Percentiles rank a stretch among this genome's conserved stretches.
Evolutionary conservation across 2,797 vertebrate genomes (phyloP).

Genomic region (Kryptolebias ocellatus): DNA sequence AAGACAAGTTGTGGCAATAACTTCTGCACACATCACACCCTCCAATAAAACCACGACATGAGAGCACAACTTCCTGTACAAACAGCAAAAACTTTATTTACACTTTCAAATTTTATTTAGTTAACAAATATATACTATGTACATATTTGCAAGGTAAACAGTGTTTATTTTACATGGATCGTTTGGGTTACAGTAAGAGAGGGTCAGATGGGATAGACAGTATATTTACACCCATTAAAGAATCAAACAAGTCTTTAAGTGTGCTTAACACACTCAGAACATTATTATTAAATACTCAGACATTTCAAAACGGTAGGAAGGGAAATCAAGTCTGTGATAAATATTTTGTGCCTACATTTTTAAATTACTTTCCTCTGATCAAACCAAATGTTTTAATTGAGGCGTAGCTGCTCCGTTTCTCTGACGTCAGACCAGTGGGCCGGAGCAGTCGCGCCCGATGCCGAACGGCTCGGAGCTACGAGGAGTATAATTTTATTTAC

Average conservation of each 20-base stretch:
- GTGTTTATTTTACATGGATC: constrained; percentile 88
- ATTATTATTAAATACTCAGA: constrained; percentile 82
- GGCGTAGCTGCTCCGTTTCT: constrained; percentile 15
- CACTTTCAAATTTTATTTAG: constrained; percentile 92
- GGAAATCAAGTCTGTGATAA: constrained; percentile 50
- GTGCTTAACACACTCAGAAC: constrained; percentile 64
- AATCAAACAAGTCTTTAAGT: constrained; percentile 69
- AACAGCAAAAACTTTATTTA: constrained; percentile 96
- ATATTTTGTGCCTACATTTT: constrained; percentile 59
- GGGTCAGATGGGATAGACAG: constrained; percentile 58
- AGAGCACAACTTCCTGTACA: constrained; percentile 63
- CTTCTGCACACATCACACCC: not conserved
- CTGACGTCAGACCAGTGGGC: constrained; percentile 7
- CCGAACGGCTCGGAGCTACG: constrained; percentile 38
- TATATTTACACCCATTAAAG: constrained; percentile 78
- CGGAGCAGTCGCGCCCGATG: constrained; percentile 5
- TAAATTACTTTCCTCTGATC: constrained; percentile 17
- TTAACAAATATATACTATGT: constrained; percentile 92
- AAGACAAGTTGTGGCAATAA: not conserved
- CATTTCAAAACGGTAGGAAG: constrained; percentile 51
- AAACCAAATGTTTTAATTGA: constrained; percentile 16
- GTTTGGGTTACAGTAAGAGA: constrained; percentile 75
- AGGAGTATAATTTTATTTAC: constrained; percentile 26
- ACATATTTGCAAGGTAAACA: constrained; percentile 87
- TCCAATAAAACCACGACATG: not conserved